Evolutionary conservation across 2,888 invertebrate genomes (phyloP), one percentile per base, ranked within the genome.

Genomic region (Tanypteryx hageni): DNA sequence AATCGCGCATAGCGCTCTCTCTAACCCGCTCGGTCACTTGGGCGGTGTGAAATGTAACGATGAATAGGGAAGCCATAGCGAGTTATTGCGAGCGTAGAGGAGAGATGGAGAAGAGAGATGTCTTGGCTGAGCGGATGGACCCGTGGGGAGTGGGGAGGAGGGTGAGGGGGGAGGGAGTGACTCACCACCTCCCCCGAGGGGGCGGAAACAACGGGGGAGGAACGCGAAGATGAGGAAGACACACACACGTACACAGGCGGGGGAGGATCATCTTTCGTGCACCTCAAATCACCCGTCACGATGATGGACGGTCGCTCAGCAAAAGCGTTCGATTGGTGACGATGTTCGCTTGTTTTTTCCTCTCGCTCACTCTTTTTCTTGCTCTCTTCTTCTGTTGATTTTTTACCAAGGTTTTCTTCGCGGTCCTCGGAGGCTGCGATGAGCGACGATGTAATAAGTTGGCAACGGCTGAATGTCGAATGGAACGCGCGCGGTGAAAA

Each of bases 231-330:
- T 11, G 76, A 13, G 76, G 68, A 68, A 22, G 68, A 22, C 18
- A 68, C n/a, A n/a, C 68, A 68, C 18, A 14, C 14, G 64, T 18
- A 9, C n/a, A 27, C 59, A 59, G 27, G 86, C 16, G 89, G 18
- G 89, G 64, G 89, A 89, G 64, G 61, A 89, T 89, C 89, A 61
- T 68, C 89, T 89, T 89, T 64, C 89, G 44, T 16, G 61, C 18
- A 31, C 64, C 64, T 68, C 64, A 89, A 68, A 64, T 68, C 89
- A 89, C 31, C 64, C 89, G 89, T 89, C 89, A 89, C 31, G 64
- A 64, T 89, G 89, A 89, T 89, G 89, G 89, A 89, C 89, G 89
- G 86, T n/a, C 61, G 59, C 89, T 64, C 89, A 59, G 89, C 44
- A 64, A 76, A 76, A 89, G 89, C 89, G 64, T 68, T 89, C 89